These are phyloP conservation scores for Stenopsyche tienmushanensis DNA, from an alignment of 1,140 invertebrate genomes.

Conservation along the genomic window DNA sequence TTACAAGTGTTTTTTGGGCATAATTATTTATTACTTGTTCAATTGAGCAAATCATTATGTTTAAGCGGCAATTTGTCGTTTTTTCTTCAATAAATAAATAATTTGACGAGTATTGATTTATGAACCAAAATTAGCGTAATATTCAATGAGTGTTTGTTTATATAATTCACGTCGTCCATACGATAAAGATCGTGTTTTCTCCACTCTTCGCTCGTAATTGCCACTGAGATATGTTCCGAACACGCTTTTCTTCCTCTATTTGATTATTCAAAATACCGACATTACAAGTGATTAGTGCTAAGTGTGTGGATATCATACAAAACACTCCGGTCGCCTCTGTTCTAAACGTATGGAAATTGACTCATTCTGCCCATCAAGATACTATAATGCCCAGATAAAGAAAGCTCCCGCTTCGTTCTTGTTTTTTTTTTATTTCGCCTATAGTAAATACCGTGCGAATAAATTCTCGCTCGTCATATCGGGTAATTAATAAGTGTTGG, in stretches of 20 bases:
- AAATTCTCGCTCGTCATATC: too few relatives aligned
- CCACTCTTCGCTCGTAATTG: not conserved
- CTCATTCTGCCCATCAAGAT: too few relatives aligned
- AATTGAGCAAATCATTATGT: slow-evolving; percentile 15
- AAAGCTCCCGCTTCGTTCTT: too few relatives aligned
- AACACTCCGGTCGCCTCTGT: not conserved
- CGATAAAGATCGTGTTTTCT: slow-evolving; percentile 1
- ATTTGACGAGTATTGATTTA: not conserved
- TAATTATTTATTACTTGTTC: slow-evolving; percentile 25
- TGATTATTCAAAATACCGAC: not conserved
- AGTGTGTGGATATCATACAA: not conserved
- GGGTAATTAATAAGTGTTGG: too few relatives aligned
- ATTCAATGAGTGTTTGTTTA: slow-evolving; percentile 8
- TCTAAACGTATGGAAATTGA: too few relatives aligned
- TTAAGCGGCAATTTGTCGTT: slow-evolving; percentile 5
- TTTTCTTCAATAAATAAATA: slow-evolving; percentile 3
- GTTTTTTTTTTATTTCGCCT: too few relatives aligned
- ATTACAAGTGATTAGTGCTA: too few relatives aligned
- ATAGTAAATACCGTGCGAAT: too few relatives aligned
- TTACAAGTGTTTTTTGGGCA: slow-evolving; percentile 13
- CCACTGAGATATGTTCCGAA: not conserved
- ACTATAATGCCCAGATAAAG: too few relatives aligned
- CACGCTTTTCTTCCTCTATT: not conserved
- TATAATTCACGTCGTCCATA: not conserved
- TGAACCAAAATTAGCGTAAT: not conserved